Conservation (phyloP, 2,888 invertebrate species). For the Tetramorium bicarinatum region DNA sequence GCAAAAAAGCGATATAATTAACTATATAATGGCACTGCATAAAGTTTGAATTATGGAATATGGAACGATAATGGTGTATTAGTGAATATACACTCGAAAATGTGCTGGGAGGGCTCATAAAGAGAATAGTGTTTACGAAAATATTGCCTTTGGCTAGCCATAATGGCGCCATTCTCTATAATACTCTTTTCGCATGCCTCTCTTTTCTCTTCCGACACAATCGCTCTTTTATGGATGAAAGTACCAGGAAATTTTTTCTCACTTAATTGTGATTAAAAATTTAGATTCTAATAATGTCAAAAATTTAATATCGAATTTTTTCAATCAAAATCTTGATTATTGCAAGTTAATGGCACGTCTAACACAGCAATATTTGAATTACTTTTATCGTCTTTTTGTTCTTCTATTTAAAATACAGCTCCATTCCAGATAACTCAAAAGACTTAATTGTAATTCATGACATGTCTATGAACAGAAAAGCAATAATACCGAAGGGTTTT, state of each 20-base stretch:
- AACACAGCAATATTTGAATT: neutral
- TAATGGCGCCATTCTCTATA: constrained; percentile 6
- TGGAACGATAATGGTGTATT: constrained; percentile 12
- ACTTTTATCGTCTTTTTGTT: neutral
- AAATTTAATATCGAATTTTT: neutral
- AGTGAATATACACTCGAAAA: constrained; percentile 20
- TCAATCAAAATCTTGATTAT: neutral
- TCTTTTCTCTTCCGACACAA: constrained; percentile 11
- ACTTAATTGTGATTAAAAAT: neutral
- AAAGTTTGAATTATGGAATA: constrained; percentile 14
- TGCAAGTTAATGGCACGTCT: neutral
- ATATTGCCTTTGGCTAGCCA: constrained; percentile 21
- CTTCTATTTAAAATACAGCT: neutral
- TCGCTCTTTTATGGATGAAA: neutral
- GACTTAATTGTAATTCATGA: constrained; percentile 11
- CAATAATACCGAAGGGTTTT: neutral
- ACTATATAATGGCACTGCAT: neutral
- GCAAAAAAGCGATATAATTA: constrained; percentile 25
- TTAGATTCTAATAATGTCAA: neutral
- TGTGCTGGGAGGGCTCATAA: neutral
- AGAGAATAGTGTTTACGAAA: constrained; percentile 9
- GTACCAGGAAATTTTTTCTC: neutral
- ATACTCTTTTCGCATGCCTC: neutral
- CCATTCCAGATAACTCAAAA: neutral
- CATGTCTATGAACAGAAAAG: constrained; percentile 14